Evolutionary conservation across 2,113 vertebrate genomes (phyloP).

Genomic region (Strigops habroptila): DNA sequence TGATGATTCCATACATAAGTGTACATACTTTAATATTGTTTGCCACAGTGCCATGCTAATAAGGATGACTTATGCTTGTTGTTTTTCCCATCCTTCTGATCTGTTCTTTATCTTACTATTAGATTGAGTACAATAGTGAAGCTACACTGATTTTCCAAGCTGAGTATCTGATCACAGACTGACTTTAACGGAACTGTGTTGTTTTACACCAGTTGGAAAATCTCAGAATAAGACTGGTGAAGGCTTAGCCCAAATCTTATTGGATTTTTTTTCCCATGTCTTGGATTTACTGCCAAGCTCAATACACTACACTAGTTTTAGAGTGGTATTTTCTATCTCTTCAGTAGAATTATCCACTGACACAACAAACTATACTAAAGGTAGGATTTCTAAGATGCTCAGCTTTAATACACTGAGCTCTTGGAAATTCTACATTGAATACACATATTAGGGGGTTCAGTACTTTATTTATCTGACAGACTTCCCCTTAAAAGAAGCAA

Average conservation of each 20-base stretch:
- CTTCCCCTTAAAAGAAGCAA: background rate
- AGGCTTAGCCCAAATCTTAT: background rate
- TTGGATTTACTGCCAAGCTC: background rate
- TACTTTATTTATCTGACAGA: background rate
- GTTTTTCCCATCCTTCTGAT: background rate
- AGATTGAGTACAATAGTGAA: background rate
- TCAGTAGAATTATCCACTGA: background rate
- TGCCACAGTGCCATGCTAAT: background rate
- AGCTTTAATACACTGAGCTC: background rate
- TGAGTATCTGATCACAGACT: background rate
- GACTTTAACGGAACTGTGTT: background rate
- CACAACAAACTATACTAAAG: background rate
- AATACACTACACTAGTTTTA: background rate
- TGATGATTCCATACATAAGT: background rate
- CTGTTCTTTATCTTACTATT: background rate
- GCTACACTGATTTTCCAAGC: background rate
- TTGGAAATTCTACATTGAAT: background rate
- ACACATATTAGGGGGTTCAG: background rate
- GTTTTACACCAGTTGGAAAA: background rate
- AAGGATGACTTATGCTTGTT: background rate
- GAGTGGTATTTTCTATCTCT: background rate
- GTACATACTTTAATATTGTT: background rate
- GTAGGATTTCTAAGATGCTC: background rate
- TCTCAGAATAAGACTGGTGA: background rate
- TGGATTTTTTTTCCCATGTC: background rate